A percentile compares a stretch with the other conserved stretches of the same genome.
Evolutionary conservation across 2,797 vertebrate genomes (phyloP).

Genomic region (Pantherophis alleghaniensis): DNA sequence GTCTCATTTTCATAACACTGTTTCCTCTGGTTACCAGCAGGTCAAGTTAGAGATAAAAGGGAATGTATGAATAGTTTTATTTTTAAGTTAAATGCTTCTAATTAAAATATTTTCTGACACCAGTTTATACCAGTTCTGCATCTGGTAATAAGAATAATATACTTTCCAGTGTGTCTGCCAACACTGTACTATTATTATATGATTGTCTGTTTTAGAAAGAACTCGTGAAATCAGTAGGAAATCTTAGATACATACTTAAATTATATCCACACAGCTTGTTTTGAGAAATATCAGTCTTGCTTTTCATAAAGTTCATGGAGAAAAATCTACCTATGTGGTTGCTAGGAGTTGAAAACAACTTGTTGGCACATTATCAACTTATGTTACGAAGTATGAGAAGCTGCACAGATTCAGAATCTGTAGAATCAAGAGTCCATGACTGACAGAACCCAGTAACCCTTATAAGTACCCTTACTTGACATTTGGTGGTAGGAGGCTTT

Average conservation of each 20-base stretch:
- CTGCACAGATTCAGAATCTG: neutral
- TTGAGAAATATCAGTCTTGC: neutral
- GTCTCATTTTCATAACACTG: neutral
- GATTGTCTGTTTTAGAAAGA: neutral
- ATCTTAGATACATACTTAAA: constrained; percentile 39
- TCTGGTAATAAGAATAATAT: neutral
- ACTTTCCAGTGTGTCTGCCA: neutral
- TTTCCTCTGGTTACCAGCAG: neutral
- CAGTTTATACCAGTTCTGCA: neutral
- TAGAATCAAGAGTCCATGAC: neutral
- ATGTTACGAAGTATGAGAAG: neutral
- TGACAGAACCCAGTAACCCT: neutral
- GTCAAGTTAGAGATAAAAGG: neutral
- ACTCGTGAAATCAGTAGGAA: neutral
- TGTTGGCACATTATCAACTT: neutral
- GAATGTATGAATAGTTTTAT: neutral
- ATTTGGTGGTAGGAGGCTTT: neutral
- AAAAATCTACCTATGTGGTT: neutral
- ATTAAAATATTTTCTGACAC: neutral
- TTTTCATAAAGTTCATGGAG: neutral
- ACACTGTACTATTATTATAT: neutral
- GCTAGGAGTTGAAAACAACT: neutral
- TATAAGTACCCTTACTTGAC: neutral
- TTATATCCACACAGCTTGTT: constrained; percentile 33
- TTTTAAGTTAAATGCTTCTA: neutral